These are phyloP conservation scores for Stichopus horrens DNA, from an alignment of 53 echinoderm and acorn worm species.

Conservation along the genomic window DNA sequence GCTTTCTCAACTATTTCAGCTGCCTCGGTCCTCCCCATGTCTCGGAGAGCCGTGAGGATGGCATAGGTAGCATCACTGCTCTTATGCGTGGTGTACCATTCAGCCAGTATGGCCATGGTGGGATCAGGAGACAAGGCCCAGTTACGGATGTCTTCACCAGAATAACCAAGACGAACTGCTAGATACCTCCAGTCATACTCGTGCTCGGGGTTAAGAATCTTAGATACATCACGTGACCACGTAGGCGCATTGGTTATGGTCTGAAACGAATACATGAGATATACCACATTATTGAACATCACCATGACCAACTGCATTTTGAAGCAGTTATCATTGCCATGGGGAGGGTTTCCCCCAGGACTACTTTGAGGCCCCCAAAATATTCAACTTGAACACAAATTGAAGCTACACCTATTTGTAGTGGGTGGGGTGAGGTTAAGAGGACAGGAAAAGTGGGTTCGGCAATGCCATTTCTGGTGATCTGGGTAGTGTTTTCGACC, in stretches of 20 bases:
- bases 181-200: slow-evolving; percentile 89
- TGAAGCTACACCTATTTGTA: no score
- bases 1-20: slow-evolving; percentile 72
- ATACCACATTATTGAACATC: no score
- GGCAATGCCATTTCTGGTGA: no score
- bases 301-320: no score
- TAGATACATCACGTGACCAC: slow-evolving; percentile 91
- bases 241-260: slow-evolving; percentile 89
- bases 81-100: slow-evolving; percentile 94
- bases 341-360: no score
- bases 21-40: slow-evolving; percentile 85
- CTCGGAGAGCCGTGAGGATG: slow-evolving; percentile 78
- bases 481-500: no score
- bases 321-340: no score
- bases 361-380: no score
- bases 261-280: slow-evolving; percentile 36
- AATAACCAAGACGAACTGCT: slow-evolving; percentile 82
- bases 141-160: slow-evolving; percentile 82
- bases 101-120: slow-evolving; percentile 84
- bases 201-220: slow-evolving; percentile 81
- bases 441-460: no score
- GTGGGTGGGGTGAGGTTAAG: no score
- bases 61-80: slow-evolving; percentile 90
- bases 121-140: slow-evolving; percentile 94
- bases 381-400: no score